A percentile compares a stretch with the other conserved stretches of the same genome.
phyloP scores from a whole-genome alignment of 2,113 vertebrate species.

The Caloenas nicobarica region DNA sequence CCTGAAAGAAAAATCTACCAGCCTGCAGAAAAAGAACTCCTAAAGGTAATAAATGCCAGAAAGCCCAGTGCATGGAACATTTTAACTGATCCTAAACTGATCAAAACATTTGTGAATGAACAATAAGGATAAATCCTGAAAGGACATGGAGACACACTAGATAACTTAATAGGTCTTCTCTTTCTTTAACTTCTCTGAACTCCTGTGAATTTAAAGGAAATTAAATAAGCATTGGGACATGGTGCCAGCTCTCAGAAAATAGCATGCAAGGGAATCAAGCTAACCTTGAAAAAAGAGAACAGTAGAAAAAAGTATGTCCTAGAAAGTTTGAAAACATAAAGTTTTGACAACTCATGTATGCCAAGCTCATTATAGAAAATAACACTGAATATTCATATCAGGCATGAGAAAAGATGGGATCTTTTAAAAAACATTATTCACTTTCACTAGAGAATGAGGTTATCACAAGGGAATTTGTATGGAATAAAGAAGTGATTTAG shows the following conservation, averaged over 20 bases:
- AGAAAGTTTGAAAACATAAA: not conserved
- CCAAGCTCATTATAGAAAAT: not conserved
- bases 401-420: not conserved
- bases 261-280: not conserved
- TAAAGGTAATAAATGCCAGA: constrained; percentile 26
- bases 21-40: not conserved
- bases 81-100: constrained; percentile 36
- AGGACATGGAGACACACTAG: not conserved
- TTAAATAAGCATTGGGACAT: not conserved
- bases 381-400: not conserved
- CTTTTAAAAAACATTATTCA: not conserved
- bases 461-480: not conserved
- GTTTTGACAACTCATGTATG: not conserved
- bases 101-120: constrained; percentile 33
- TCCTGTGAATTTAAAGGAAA: constrained; percentile 10
- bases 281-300: constrained; percentile 3
- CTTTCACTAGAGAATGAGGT: not conserved
- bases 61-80: not conserved
- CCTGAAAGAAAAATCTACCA: constrained; percentile 51
- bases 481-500: not conserved
- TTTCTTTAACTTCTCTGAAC: not conserved
- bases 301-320: not conserved
- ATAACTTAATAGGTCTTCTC: not conserved
- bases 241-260: not conserved
- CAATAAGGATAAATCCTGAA: constrained; percentile 26